A percentile compares a stretch with the other conserved stretches of the same genome.
phyloP scores from a whole-genome alignment of 2,113 vertebrate species.

The Muscicapa adusta region DNA sequence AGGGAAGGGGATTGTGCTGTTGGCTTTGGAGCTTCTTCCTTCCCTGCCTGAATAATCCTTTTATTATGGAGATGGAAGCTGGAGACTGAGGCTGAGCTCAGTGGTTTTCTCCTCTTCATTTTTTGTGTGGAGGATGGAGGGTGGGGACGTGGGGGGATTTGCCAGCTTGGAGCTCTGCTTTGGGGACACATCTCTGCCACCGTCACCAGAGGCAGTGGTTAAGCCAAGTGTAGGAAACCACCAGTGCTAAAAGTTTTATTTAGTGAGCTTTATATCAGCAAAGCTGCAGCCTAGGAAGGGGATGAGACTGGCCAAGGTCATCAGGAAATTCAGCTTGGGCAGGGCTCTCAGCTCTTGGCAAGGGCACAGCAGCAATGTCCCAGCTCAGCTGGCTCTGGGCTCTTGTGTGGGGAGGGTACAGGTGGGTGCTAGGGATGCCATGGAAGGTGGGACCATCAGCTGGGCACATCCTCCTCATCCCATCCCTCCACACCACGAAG shows the following conservation, averaged over 20 bases:
- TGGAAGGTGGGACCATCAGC: neutral
- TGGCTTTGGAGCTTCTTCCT: neutral
- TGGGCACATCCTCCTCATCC: neutral
- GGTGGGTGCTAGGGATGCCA: neutral
- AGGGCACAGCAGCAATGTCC: neutral
- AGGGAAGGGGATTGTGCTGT: neutral
- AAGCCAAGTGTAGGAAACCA: rapidly evolving
- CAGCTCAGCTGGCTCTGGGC: neutral
- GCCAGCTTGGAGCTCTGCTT: neutral
- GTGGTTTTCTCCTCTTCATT: neutral
- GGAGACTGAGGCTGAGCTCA: neutral
- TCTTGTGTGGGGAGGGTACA: rapidly evolving
- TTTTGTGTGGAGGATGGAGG: neutral
- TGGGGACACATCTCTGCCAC: neutral
- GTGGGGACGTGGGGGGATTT: rapidly evolving
- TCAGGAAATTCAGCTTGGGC: neutral
- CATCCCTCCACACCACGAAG: rapidly evolving
- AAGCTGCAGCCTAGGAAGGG: neutral
- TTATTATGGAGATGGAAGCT: neutral
- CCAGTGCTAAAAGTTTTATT: neutral
- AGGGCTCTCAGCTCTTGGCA: neutral
- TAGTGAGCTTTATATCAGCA: neutral
- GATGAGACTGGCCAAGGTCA: neutral
- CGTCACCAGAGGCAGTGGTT: rapidly evolving
- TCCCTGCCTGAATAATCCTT: constrained; percentile 7